These are phyloP conservation scores for Cydia amplana DNA, from an alignment of 1,140 invertebrate genomes.

Conservation along the genomic window DNA sequence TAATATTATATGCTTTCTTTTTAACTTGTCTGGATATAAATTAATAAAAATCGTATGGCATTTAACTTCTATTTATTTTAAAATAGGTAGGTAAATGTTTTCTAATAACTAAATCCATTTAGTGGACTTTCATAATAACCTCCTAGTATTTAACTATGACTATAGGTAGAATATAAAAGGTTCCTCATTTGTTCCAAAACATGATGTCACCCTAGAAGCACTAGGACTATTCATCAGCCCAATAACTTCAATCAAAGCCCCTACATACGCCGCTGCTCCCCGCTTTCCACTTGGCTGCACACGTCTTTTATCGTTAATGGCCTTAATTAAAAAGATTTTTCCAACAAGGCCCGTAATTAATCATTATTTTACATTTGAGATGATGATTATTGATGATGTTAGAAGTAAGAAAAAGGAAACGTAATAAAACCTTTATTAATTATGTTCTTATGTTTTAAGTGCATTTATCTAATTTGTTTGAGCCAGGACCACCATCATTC, in stretches of 20 bases:
- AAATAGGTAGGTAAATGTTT: too few relatives aligned
- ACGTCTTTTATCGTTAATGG: slow-evolving; percentile 32
- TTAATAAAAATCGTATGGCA: too few relatives aligned
- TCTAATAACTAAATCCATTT: too few relatives aligned
- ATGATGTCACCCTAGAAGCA: background rate
- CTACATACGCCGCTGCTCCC: background rate
- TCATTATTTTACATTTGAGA: slow-evolving; percentile 33
- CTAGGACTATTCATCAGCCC: slow-evolving; percentile 6
- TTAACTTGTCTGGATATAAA: too few relatives aligned
- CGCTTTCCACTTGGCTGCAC: slow-evolving; percentile 26
- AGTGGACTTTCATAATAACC: too few relatives aligned
- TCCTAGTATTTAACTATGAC: too few relatives aligned
- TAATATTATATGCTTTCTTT: too few relatives aligned
- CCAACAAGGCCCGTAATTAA: slow-evolving; percentile 20
- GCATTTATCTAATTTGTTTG: background rate
- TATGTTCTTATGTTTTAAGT: background rate
- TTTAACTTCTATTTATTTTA: too few relatives aligned
- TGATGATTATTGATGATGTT: slow-evolving; percentile 26
- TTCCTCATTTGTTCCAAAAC: background rate
- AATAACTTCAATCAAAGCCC: slow-evolving; percentile 26
- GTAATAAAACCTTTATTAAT: background rate
- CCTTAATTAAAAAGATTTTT: slow-evolving; percentile 34
- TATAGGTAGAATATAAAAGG: too few relatives aligned
- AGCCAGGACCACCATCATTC: too few relatives aligned
- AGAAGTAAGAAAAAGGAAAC: background rate